Percentiles rank a stretch among this genome's conserved stretches.
phyloP scores from a whole-genome alignment of 2,113 vertebrate species.

The Macquaria australasica region DNA sequence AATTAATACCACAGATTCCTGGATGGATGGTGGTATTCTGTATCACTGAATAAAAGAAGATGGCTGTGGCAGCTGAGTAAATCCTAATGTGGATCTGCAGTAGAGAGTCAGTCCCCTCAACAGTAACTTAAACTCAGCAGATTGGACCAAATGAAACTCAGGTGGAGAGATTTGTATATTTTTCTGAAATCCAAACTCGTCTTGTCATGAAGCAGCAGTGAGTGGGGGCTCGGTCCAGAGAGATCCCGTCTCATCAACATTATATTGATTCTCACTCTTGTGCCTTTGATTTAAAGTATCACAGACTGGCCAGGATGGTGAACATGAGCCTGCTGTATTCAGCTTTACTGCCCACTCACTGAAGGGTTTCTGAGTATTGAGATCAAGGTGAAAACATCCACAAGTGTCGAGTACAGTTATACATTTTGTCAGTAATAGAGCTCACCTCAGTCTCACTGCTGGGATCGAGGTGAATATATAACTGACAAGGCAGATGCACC shows the following conservation, averaged over 20 bases:
- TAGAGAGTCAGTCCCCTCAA: not conserved
- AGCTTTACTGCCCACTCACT: not conserved
- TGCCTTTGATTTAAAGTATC: not conserved
- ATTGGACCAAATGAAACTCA: not conserved
- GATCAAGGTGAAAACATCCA: not conserved
- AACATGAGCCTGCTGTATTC: not conserved
- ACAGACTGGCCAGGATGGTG: not conserved
- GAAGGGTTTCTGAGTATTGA: not conserved
- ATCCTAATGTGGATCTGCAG: not conserved
- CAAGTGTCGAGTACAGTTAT: not conserved
- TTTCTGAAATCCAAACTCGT: not conserved
- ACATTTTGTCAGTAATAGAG: not conserved
- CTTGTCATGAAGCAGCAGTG: not conserved
- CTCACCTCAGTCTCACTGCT: not conserved
- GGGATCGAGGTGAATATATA: not conserved
- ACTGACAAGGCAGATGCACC: constrained; percentile 2
- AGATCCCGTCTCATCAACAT: not conserved
- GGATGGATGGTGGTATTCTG: not conserved
- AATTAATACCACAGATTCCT: not conserved
- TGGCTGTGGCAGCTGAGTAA: not conserved
- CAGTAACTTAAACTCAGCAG: not conserved
- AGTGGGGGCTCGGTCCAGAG: not conserved
- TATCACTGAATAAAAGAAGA: not conserved
- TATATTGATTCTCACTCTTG: not conserved
- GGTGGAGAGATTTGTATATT: not conserved